phyloP scores from a whole-genome alignment of 2,888 invertebrate species.

The Exocentrus adspersus region DNA sequence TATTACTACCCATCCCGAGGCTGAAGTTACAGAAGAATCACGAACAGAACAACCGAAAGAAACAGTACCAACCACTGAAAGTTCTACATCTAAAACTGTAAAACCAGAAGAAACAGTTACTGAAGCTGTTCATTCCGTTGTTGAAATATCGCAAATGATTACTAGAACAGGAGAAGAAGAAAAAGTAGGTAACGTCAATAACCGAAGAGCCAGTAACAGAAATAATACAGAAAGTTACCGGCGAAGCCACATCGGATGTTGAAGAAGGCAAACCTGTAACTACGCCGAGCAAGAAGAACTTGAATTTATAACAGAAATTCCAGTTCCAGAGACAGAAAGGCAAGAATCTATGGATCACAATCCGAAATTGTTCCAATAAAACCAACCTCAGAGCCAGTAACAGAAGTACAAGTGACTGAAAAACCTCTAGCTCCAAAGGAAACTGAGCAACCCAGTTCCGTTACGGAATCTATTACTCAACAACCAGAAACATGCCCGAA shows the following conservation, averaged over 20 bases:
- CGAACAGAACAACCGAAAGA: slow-evolving; percentile 2
- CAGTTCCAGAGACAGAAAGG: slow-evolving; percentile 46
- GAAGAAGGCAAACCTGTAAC: slow-evolving; percentile 22
- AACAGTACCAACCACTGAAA: not conserved
- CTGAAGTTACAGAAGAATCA: slow-evolving; percentile 3
- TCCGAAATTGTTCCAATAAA: slow-evolving; percentile 38
- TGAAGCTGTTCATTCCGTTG: slow-evolving; percentile 7
- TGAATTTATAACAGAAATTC: slow-evolving; percentile 46
- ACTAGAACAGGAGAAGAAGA: not conserved
- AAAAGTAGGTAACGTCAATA: not conserved
- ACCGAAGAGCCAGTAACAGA: slow-evolving; percentile 23
- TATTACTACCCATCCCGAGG: slow-evolving; percentile 19
- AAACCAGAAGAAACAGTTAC: not conserved
- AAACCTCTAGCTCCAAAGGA: not conserved
- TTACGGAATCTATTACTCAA: not conserved
- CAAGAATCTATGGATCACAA: slow-evolving; percentile 49
- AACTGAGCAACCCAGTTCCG: not conserved
- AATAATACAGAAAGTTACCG: slow-evolving; percentile 24
- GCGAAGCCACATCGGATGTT: slow-evolving; percentile 23
- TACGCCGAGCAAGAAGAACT: slow-evolving; percentile 34
- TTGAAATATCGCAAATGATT: slow-evolving; percentile 23
- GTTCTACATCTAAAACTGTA: not conserved
- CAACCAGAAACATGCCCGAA: not conserved
- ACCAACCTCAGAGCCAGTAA: slow-evolving; percentile 8
- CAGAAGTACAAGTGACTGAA: slow-evolving; percentile 11